These are phyloP conservation scores for Bactericera cockerelli DNA, from an alignment of 1,140 invertebrate genomes.

Conservation along the genomic window DNA sequence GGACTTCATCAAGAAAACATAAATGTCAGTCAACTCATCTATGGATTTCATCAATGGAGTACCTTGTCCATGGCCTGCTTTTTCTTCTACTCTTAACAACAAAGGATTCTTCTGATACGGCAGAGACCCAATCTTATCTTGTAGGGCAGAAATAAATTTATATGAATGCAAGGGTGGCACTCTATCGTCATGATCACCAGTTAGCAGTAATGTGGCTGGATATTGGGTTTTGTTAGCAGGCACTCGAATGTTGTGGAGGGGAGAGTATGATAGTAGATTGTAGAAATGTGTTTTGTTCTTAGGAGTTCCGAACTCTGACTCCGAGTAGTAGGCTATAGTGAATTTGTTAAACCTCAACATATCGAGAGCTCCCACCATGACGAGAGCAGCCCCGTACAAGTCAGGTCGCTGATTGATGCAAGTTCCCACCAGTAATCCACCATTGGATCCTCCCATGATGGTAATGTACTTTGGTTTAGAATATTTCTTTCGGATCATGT, in stretches of 20 bases:
- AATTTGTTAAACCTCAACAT: constrained; percentile 97
- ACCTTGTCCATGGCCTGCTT: constrained; percentile 89
- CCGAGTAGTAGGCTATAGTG: constrained; percentile 93
- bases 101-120: constrained; percentile 66
- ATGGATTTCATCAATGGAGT: constrained; percentile 91
- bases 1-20: constrained; percentile 68
- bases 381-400: constrained; percentile 78
- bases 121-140: constrained; percentile 50
- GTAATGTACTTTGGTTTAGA: constrained; percentile 60
- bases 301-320: constrained; percentile 85
- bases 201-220: constrained; percentile 77
- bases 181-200: constrained; percentile 95
- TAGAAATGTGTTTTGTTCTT: constrained; percentile 79
- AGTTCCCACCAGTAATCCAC: constrained; percentile 86
- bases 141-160: constrained; percentile 85
- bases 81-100: constrained; percentile 77
- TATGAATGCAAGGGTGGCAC: constrained; percentile 91
- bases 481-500: constrained; percentile 69
- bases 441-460: constrained; percentile 92
- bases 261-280: constrained; percentile 82
- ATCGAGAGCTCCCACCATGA: constrained; percentile 73
- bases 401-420: constrained; percentile 90
- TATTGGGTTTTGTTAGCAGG: constrained; percentile 52
- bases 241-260: constrained; percentile 76
- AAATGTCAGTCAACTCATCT: constrained; percentile 73